phyloP scores from a whole-genome alignment of 2,797 vertebrate genomes.

The Gadopsis bispinosus region DNA sequence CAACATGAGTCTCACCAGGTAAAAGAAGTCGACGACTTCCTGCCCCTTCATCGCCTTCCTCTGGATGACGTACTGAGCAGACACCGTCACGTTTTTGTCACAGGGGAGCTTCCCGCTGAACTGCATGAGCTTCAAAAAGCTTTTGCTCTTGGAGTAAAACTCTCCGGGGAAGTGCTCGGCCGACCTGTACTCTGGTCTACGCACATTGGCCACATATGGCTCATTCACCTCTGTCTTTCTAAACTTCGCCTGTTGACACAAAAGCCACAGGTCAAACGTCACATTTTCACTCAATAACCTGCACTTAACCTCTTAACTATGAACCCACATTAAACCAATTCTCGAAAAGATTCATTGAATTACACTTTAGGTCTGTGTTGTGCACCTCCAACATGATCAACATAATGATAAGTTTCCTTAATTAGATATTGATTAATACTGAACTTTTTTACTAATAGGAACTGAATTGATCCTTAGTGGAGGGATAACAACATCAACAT shows the following conservation, averaged over 20 bases:
- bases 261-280: conserved; percentile 12
- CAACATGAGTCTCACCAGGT: conserved; percentile 78
- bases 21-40: conserved; percentile 82
- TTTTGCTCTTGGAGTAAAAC: conserved; percentile 88
- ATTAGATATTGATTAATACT: conserved; percentile 1
- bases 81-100: conserved; percentile 60
- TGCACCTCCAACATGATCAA: neutral
- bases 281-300: neutral
- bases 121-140: conserved; percentile 85
- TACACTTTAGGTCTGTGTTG: neutral
- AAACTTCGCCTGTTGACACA: conserved; percentile 71
- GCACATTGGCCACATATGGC: rapidly evolving
- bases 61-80: conserved; percentile 83
- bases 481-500: no score
- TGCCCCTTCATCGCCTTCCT: conserved; percentile 75
- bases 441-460: neutral
- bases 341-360: neutral
- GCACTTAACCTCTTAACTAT: neutral
- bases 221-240: neutral
- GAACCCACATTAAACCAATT: neutral
- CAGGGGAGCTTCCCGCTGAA: conserved; percentile 77
- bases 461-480: neutral
- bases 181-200: conserved; percentile 46
- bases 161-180: conserved; percentile 37
- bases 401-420: conserved; percentile 1